These are phyloP conservation scores for Tiliacea citrago DNA, from an alignment of 2,888 invertebrate species.

Conservation along the genomic window DNA sequence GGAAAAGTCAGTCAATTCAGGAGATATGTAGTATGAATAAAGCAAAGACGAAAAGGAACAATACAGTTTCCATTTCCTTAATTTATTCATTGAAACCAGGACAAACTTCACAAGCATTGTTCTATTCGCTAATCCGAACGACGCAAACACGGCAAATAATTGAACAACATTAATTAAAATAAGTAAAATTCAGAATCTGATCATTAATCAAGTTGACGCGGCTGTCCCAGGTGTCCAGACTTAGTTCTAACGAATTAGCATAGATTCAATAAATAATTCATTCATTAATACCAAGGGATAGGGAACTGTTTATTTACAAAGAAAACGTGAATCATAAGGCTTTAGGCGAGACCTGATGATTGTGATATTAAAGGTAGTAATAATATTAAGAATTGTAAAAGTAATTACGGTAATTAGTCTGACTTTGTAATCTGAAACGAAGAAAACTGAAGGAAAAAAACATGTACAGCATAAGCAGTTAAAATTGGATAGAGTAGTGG, in stretches of 20 bases:
- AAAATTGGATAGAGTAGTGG: not conserved
- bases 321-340: not conserved
- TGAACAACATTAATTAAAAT: slow-evolving; percentile 56
- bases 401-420: not conserved
- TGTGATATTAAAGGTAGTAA: not conserved
- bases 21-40: not conserved
- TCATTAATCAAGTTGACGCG: slow-evolving; percentile 55
- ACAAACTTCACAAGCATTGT: slow-evolving; percentile 38
- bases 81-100: slow-evolving; percentile 45
- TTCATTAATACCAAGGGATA: slow-evolving; percentile 39
- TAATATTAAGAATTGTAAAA: not conserved
- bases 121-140: slow-evolving; percentile 17
- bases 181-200: slow-evolving; percentile 46
- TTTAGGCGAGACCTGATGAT: not conserved
- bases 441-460: not conserved
- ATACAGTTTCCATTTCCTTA: slow-evolving; percentile 25
- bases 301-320: slow-evolving; percentile 14
- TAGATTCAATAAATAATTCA: slow-evolving; percentile 55
- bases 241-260: slow-evolving; percentile 52
- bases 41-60: slow-evolving; percentile 17
- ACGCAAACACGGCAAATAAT: slow-evolving; percentile 38
- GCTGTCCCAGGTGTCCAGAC: slow-evolving; percentile 58
- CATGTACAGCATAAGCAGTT: not conserved
- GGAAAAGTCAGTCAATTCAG: not conserved
- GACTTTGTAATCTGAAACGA: not conserved